Percentiles rank a stretch among this genome's conserved stretches.
Conservation (phyloP, 1,140 invertebrate genomes). For the Drosophila gunungcola region DNA sequence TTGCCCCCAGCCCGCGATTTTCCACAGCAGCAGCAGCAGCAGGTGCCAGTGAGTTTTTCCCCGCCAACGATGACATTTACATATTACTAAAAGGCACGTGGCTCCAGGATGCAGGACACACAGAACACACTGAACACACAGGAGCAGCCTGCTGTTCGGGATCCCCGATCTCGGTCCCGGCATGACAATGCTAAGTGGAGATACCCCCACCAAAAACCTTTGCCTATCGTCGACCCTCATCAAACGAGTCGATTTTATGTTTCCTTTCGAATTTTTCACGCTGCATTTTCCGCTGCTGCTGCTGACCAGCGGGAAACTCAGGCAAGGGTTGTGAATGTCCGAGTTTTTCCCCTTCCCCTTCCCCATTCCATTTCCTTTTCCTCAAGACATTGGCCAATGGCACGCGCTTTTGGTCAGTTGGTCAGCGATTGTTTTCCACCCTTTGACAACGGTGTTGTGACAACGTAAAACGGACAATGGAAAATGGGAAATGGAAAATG, state of each 20-base stretch:
- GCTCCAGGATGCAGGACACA: background rate
- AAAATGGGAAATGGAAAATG: slow-evolving; percentile 8
- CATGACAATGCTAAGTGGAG: slow-evolving; percentile 41
- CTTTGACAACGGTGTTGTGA: slow-evolving; percentile 40
- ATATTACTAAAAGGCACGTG: slow-evolving; percentile 21
- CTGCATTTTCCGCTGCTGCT: slow-evolving; percentile 46
- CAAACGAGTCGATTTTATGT: slow-evolving; percentile 72
- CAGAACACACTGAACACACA: background rate
- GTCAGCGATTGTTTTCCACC: slow-evolving; percentile 20
- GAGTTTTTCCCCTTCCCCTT: slow-evolving; percentile 15
- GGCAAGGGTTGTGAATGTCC: slow-evolving; percentile 50
- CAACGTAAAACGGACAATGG: slow-evolving; percentile 27
- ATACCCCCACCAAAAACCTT: too few relatives aligned
- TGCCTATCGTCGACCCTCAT: slow-evolving; percentile 61
- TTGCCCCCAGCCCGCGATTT: background rate
- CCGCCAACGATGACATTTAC: slow-evolving; percentile 31
- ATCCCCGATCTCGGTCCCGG: background rate
- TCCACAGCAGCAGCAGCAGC: background rate
- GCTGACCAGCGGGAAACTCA: slow-evolving; percentile 57
- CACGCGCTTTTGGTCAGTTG: slow-evolving; percentile 42
- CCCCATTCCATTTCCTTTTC: background rate
- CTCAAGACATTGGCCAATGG: slow-evolving; percentile 38
- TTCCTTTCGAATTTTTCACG: slow-evolving; percentile 64
- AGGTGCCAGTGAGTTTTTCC: slow-evolving; percentile 29
- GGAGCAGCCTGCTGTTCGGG: slow-evolving; percentile 17